Percentiles rank a stretch among this genome's conserved stretches.
Evolutionary conservation across 2,888 invertebrate species (phyloP).

Genomic region (Agonopterix arenella): DNA sequence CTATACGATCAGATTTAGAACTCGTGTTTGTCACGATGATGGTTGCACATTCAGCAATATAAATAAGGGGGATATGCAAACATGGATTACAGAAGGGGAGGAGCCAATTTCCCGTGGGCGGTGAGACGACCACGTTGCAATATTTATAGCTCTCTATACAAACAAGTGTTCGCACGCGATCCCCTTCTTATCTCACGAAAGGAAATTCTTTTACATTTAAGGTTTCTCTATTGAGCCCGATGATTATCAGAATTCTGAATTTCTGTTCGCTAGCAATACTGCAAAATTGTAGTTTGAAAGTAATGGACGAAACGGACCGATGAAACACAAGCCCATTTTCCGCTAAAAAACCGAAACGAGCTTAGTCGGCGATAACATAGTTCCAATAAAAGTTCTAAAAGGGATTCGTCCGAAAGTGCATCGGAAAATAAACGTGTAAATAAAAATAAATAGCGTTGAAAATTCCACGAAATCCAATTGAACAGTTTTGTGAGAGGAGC

Average conservation of each 20-base stretch:
- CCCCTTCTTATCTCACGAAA: conserved; percentile 27
- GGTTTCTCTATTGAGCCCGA: conserved; percentile 1
- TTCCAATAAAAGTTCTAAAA: conserved; percentile 13
- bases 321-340: not conserved
- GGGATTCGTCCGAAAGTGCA: conserved; percentile 22
- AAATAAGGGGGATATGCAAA: too few relatives aligned
- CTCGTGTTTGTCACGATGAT: too few relatives aligned
- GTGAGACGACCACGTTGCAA: conserved; percentile 36
- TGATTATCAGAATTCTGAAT: not conserved
- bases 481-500: conserved; percentile 33
- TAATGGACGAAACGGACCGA: too few relatives aligned
- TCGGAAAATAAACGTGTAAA: conserved; percentile 26
- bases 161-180: conserved; percentile 31
- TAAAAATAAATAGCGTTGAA: conserved; percentile 31
- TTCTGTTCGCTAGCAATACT: too few relatives aligned
- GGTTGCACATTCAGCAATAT: too few relatives aligned
- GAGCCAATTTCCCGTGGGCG: conserved; percentile 42
- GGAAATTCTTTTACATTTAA: conserved; percentile 4
- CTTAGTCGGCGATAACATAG: conserved; percentile 18
- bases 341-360: not conserved
- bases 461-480: conserved; percentile 35
- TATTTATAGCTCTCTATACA: conserved; percentile 38
- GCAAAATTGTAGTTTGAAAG: too few relatives aligned
- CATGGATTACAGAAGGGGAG: conserved; percentile 14
- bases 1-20: too few relatives aligned